Conservation (phyloP, 2,113 vertebrate genomes). For the Triplophysa dalaica region DNA sequence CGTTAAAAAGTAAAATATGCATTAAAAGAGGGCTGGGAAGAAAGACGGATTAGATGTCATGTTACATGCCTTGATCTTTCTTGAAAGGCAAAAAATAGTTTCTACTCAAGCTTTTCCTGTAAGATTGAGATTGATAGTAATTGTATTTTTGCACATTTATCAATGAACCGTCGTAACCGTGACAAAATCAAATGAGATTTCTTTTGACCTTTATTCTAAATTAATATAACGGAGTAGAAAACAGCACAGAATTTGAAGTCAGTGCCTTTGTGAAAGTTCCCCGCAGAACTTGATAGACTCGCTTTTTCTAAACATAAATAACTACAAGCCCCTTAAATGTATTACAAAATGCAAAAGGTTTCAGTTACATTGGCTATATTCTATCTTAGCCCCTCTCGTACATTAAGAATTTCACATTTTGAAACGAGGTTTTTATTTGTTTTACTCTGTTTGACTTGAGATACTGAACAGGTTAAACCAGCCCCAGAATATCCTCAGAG, state of each 20-base stretch:
- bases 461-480: constrained; percentile 2
- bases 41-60: constrained; percentile 51
- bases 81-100: constrained; percentile 50
- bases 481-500: not conserved
- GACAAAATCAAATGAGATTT: not conserved
- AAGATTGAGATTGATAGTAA: constrained; percentile 48
- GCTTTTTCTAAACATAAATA: constrained; percentile 20
- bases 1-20: constrained; percentile 50
- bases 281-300: constrained; percentile 28
- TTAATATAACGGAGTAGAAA: constrained; percentile 8
- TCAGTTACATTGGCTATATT: not conserved
- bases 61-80: constrained; percentile 45
- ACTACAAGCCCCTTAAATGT: not conserved
- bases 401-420: not conserved
- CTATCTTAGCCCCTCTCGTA: not conserved
- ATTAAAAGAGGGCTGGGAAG: constrained; percentile 62
- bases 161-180: not conserved
- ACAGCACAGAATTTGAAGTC: constrained; percentile 41
- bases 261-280: constrained; percentile 60
- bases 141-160: constrained; percentile 57
- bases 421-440: not conserved
- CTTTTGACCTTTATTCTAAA: constrained; percentile 15
- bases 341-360: not conserved
- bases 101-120: constrained; percentile 29
- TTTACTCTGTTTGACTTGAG: not conserved